A percentile compares a stretch with the other conserved stretches of the same genome.
These are phyloP conservation scores for Chromoteleia sp. DNA, from an alignment of 2,888 invertebrate species.

Conservation along the genomic window DNA sequence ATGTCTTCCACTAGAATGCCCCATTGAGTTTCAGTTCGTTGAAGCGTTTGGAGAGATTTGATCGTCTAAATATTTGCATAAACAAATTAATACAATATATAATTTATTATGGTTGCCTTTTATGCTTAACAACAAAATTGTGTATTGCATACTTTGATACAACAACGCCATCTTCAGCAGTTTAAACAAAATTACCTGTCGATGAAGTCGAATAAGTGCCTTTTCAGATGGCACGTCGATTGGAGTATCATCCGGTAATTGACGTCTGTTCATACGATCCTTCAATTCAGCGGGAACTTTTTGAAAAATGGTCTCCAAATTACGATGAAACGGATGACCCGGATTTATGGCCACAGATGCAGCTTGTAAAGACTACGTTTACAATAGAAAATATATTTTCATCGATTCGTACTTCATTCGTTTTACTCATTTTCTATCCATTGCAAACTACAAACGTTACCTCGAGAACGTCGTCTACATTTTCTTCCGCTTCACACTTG, in stretches of 20 bases:
- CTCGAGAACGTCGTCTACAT: slow-evolving; percentile 97
- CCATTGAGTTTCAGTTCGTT: slow-evolving; percentile 98
- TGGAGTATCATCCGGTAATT: slow-evolving; percentile 87
- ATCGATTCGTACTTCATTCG: no score
- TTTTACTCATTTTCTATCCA: no score
- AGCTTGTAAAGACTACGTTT: slow-evolving; percentile 91
- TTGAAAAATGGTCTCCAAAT: slow-evolving; percentile 95
- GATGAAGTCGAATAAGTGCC: slow-evolving; percentile 94
- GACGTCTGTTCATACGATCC: slow-evolving; percentile 90
- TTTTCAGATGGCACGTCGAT: slow-evolving; percentile 91
- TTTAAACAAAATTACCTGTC: no score
- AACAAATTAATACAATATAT: slow-evolving; percentile 1
- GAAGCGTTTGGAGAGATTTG: slow-evolving; percentile 95
- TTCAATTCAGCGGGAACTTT: slow-evolving; percentile 93
- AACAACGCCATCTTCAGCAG: no score
- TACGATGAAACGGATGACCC: slow-evolving; percentile 90
- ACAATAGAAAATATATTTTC: no score
- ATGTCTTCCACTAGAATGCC: slow-evolving; percentile 92
- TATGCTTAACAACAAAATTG: no score
- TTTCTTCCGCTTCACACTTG: slow-evolving; percentile 98
- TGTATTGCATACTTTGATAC: no score
- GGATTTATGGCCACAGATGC: slow-evolving; percentile 91
- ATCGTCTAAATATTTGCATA: slow-evolving; percentile 87
- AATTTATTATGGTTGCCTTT: slow-evolving; percentile 5
- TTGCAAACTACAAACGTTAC: no score